A percentile compares a stretch with the other conserved stretches of the same genome.
Conservation (phyloP, 2,113 vertebrate species). For the Uria aalge region DNA sequence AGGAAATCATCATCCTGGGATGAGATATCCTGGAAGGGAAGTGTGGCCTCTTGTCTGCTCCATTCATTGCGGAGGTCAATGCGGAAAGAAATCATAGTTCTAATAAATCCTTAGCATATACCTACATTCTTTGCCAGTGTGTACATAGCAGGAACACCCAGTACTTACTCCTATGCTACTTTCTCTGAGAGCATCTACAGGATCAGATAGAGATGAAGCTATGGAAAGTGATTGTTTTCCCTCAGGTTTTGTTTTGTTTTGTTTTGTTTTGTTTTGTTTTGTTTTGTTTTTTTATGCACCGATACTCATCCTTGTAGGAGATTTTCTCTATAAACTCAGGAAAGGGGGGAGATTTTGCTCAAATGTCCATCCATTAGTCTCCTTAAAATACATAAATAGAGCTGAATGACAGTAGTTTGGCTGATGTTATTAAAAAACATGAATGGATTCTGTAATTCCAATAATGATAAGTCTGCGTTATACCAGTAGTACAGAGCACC, state of each 20-base stretch:
- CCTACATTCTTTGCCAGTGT: neutral
- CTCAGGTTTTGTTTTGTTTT: neutral
- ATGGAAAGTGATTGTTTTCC: neutral
- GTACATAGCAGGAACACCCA: neutral
- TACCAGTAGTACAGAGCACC: neutral
- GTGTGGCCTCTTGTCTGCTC: neutral
- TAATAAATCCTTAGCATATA: neutral
- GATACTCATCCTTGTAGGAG: neutral
- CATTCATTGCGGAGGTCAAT: neutral
- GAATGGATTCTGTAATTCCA: neutral
- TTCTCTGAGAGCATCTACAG: neutral
- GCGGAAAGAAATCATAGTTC: neutral
- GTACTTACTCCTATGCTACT: neutral
- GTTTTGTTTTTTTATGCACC: neutral
- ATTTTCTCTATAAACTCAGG: neutral
- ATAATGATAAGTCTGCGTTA: neutral
- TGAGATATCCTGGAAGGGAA: neutral
- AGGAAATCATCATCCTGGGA: neutral
- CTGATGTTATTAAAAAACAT: neutral
- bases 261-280: neutral
- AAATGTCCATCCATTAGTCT: neutral
- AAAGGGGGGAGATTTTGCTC: neutral
- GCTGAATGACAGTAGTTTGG: neutral
- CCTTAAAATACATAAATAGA: neutral
- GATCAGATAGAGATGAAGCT: neutral